Conservation (phyloP, 2,797 vertebrate species). For the Morus bassanus region DNA sequence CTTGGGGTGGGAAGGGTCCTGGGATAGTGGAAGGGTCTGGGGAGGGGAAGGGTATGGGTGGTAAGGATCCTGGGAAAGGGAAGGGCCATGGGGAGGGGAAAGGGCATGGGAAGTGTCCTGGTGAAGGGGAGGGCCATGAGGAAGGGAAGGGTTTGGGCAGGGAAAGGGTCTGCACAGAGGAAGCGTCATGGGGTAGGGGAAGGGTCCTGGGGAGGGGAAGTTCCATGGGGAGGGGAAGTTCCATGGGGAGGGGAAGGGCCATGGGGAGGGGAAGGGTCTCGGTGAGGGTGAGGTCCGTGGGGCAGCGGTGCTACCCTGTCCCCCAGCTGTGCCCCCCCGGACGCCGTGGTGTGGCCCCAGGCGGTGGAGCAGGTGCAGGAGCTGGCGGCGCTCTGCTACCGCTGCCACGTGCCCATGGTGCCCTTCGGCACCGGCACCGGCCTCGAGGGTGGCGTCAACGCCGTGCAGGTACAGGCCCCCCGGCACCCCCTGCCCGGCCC, state of each 20-base stretch:
- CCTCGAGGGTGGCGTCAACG: constrained; percentile 88
- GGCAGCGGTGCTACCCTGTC: not conserved
- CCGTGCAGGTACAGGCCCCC: constrained; percentile 77
- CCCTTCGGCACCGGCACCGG: constrained; percentile 94
- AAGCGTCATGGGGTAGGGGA: too few relatives aligned
- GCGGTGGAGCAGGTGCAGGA: constrained; percentile 87
- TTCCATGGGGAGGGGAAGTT: too few relatives aligned
- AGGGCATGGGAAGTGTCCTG: too few relatives aligned
- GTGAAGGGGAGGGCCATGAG: too few relatives aligned
- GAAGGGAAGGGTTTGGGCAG: too few relatives aligned
- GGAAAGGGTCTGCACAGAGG: too few relatives aligned
- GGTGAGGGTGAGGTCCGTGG: not conserved
- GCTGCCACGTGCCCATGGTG: constrained; percentile 83
- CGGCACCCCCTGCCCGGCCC: rapidly evolving
- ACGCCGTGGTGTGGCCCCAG: constrained; percentile 89
- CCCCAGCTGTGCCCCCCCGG: constrained; percentile 86
- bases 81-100: too few relatives aligned
- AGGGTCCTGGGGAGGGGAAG: not conserved
- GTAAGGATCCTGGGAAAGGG: not conserved
- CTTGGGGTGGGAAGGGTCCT: too few relatives aligned
- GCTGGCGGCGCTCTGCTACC: constrained; percentile 84
- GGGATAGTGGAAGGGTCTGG: too few relatives aligned
- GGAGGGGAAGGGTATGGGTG: too few relatives aligned
- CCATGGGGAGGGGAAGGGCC: too few relatives aligned
- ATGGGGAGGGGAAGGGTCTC: not conserved